Conservation (phyloP, 1,140 invertebrate species). For the Notospermus geniculatus region DNA sequence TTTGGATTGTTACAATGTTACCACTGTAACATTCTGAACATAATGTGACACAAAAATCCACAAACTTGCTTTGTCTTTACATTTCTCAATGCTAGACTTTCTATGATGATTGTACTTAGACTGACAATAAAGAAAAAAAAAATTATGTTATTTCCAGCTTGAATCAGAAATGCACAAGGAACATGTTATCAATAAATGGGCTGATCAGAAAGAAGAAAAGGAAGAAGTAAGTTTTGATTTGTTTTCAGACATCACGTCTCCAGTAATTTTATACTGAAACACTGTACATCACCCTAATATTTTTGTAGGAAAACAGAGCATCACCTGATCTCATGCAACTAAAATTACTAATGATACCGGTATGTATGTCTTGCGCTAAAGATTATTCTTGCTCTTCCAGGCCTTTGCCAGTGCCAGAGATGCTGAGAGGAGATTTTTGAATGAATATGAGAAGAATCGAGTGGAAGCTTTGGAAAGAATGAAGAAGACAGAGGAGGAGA, state of each 20-base stretch:
- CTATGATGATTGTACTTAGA: too few species aligned
- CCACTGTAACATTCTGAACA: background rate
- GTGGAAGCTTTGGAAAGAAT: constrained; percentile 39
- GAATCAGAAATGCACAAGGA: constrained; percentile 44
- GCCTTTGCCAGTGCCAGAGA: too few species aligned
- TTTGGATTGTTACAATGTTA: background rate
- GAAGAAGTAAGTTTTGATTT: constrained; percentile 34
- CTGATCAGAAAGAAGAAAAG: constrained; percentile 42
- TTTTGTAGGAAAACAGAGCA: too few species aligned
- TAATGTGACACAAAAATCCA: too few species aligned
- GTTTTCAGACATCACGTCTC: too few species aligned
- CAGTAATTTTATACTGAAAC: background rate
- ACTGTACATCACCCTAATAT: background rate
- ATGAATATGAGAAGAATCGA: constrained; percentile 36
- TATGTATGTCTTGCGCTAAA: too few species aligned
- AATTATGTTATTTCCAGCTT: constrained; percentile 28
- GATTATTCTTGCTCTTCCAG: too few species aligned
- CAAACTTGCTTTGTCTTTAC: too few species aligned
- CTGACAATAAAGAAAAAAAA: too few species aligned
- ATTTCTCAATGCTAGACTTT: too few species aligned
- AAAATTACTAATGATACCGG: too few species aligned
- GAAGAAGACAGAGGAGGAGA: constrained; percentile 46
- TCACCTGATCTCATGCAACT: too few species aligned
- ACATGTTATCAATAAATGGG: constrained; percentile 47
- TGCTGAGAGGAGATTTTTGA: constrained; percentile 21